phyloP scores from a whole-genome alignment of 2,888 invertebrate species.

The Tipula vernalis region DNA sequence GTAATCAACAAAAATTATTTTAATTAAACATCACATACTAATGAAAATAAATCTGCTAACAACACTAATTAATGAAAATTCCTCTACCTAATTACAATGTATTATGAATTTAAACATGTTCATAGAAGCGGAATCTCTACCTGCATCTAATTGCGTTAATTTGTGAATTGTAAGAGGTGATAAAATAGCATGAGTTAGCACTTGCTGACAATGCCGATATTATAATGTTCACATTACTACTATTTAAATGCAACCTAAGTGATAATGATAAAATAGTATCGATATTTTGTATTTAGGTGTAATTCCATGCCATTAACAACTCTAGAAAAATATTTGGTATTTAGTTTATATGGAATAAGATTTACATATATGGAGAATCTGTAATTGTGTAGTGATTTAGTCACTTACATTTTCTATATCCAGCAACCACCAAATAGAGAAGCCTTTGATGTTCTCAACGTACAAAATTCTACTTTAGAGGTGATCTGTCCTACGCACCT shows the following conservation, averaged over 20 bases:
- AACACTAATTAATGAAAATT: neutral
- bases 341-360: too few species aligned
- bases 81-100: neutral
- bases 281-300: too few species aligned
- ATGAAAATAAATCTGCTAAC: neutral
- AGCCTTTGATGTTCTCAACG: too few species aligned
- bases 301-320: too few species aligned
- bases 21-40: neutral
- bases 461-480: too few species aligned
- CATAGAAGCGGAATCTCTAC: neutral
- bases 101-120: neutral
- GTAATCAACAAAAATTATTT: neutral
- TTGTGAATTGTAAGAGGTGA: neutral
- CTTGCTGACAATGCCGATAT: neutral
- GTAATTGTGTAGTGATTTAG: too few species aligned
- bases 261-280: neutral
- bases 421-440: too few species aligned
- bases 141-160: neutral
- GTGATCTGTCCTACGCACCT: too few species aligned
- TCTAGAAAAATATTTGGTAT: too few species aligned
- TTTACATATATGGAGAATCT: too few species aligned
- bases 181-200: neutral
- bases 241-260: neutral
- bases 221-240: neutral
- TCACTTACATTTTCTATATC: too few species aligned